Base-by-base conservation (phyloP, 2,113 vertebrate genomes). In the Barnardius zonarius region DNA sequence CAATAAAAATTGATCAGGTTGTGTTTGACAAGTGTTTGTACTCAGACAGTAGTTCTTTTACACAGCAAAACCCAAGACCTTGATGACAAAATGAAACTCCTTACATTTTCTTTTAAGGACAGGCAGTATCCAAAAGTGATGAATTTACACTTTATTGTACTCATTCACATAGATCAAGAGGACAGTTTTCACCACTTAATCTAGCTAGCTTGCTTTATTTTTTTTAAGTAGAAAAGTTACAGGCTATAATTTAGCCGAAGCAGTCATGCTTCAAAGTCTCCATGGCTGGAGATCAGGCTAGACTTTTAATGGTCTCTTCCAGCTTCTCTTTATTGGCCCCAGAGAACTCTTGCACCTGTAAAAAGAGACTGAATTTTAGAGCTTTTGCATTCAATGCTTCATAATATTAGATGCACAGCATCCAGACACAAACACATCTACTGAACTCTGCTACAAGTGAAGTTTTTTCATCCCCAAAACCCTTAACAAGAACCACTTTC, bases 251-350 rank as follows among this genome's bases (percentile, higher is more conserved):
- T 95, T 97, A 95, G 88, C 91, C 57, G 4, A 91, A 95, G 96
- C 95, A 96, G 90, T 82, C 83, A 72, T 86, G 77, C 77, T 94
- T 83, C 83, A 63, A 4, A 19, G 33, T 75, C 80, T 66, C 88
- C 81, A 87, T 61, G 51, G 74, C 10, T 78, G 51, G 46, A 95
- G 39, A 91, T 97, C 91, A 98, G 72, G 95, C 51, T 35, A 97
- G 93, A 51, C 95, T 97, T 95, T 95, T 97, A 89, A 98, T 98
- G 86, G 93, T 98, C 68, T 97, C 97, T 97, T 98, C 98, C 96
- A 98, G 97, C 91, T 98, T 98, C 59, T 97, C 97, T 95, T 97
- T 97, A 96, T 98, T 98, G 83, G 98, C 98, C 70, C 98, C 98
- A 83, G 98, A 98, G 88, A 98, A 98, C 39, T 98, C 98, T 82